Evolutionary conservation across 2,113 vertebrate genomes (phyloP), one percentile per base, ranked within the genome.

Genomic region (Menidia beryllina): DNA sequence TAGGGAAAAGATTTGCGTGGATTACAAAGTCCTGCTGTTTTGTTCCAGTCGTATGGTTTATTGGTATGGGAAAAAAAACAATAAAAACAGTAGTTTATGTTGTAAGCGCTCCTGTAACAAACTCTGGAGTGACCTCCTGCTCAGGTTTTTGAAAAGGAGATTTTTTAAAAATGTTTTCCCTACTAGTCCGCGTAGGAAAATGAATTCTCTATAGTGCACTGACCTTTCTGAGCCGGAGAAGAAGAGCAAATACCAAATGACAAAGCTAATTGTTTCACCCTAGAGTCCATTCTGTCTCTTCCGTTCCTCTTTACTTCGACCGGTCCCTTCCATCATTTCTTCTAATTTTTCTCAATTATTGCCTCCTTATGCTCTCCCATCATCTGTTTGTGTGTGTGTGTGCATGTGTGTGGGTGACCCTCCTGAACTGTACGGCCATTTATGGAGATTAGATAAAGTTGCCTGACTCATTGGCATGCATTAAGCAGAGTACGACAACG

Each of bases 371-470:
- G 67, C 80, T 75, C 39, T 25, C 70, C 77, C 69, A n/a, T 70
- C 63, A 23, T 26, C 57, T 69, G 75, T 72, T 55, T 77, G 61
- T 59, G 80, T 51, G 78, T 71, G 64, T 52, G 50, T 56, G 52
- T 21, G 12, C 27, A 69, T 71, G 62, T 64, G 77, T 60, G 80
- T 53, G 61, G 7, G 45, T 79, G 86, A 95, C 96, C 96, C 97
- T 95, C 92, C 91, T 85, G 91, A 93, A 88, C 87, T 93, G 90
- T 93, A 93, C 89, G 93, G 94, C 91, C 94, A 95, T 98, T 97
- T 96, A 96, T 95, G 95, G 93, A 97, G 96, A 97, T 98, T 96
- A 96, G 95, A 94, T 93, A 92, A 93, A 95, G 95, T 95, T 96
- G 85, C 87, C 82, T 89, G 92, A 94, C 94, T 96, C 94, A 91